Percentiles rank a stretch among this genome's conserved stretches.
Evolutionary conservation across 2,888 invertebrate species (phyloP).

Genomic region (Tolmerus cingulatus): DNA sequence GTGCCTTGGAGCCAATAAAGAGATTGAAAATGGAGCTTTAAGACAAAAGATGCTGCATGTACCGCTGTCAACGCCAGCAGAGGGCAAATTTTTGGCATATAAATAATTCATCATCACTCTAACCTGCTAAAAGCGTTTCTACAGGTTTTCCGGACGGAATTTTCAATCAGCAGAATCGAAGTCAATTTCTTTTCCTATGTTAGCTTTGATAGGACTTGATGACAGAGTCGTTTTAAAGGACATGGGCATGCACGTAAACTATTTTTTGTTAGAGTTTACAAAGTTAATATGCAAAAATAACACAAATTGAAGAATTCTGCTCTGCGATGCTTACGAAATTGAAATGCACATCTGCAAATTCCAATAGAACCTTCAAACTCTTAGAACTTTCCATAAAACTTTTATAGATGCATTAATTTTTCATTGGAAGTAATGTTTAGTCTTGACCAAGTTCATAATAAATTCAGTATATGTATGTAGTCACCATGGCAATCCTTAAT

Average conservation of each 20-base stretch:
- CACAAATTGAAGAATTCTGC: not conserved
- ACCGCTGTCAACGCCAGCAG: not conserved
- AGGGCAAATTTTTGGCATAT: not conserved
- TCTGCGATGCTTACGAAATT: not conserved
- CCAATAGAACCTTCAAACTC: not conserved
- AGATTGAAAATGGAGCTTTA: not conserved
- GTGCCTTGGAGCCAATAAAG: not conserved
- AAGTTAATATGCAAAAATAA: not conserved
- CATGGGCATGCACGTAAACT: not conserved
- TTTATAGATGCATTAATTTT: too few relatives aligned
- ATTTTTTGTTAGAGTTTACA: not conserved
- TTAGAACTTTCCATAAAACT: not conserved
- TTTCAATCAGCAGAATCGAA: not conserved
- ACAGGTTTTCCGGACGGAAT: not conserved
- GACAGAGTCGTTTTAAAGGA: not conserved
- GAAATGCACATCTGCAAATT: not conserved
- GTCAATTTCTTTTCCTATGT: not conserved
- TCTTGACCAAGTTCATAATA: too few relatives aligned
- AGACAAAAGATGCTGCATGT: not conserved
- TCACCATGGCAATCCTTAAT: too few relatives aligned
- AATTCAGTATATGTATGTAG: too few relatives aligned
- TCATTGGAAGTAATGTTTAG: too few relatives aligned
- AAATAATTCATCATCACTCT: not conserved
- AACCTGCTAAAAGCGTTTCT: not conserved
- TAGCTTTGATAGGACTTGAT: not conserved